Evolutionary conservation across 2,888 invertebrate species (phyloP).

Genomic region (Amphipoea lucens): DNA sequence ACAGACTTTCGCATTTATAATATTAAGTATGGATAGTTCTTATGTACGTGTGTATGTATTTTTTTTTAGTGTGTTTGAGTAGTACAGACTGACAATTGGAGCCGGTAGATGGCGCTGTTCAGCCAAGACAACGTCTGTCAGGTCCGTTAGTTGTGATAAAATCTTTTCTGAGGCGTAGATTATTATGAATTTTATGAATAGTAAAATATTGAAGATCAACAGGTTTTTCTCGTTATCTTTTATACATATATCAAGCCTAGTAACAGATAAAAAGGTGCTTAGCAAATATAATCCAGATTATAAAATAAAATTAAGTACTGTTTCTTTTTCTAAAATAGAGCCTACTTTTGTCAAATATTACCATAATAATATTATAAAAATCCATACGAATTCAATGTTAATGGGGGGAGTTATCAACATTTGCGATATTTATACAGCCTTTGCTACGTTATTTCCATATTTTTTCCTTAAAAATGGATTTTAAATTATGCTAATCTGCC

Average conservation of each 20-base stretch:
- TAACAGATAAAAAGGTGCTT: constrained; percentile 12
- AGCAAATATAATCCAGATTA: background rate
- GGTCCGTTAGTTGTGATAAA: background rate
- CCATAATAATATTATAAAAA: constrained; percentile 29
- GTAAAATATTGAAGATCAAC: constrained; percentile 12
- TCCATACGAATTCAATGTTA: background rate
- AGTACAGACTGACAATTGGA: background rate
- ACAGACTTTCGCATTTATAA: no score
- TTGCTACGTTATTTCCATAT: background rate
- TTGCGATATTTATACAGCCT: background rate
- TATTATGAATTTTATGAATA: background rate
- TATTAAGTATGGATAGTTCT: no score
- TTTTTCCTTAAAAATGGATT: constrained; percentile 4
- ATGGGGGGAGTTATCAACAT: constrained; percentile 21
- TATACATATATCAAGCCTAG: background rate
- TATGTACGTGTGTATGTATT: background rate
- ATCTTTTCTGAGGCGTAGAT: background rate
- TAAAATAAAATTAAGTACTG: constrained; percentile 5
- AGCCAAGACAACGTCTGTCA: background rate
- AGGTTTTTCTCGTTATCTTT: constrained; percentile 24
- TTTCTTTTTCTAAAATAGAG: background rate
- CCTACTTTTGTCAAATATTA: constrained; percentile 37
- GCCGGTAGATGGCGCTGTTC: background rate
- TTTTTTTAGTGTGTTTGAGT: background rate
- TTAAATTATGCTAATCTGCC: constrained; percentile 32